Percentiles rank a stretch among this genome's conserved stretches.
Conservation (phyloP, 2,113 vertebrate genomes). For the Panthera tigris region DNA sequence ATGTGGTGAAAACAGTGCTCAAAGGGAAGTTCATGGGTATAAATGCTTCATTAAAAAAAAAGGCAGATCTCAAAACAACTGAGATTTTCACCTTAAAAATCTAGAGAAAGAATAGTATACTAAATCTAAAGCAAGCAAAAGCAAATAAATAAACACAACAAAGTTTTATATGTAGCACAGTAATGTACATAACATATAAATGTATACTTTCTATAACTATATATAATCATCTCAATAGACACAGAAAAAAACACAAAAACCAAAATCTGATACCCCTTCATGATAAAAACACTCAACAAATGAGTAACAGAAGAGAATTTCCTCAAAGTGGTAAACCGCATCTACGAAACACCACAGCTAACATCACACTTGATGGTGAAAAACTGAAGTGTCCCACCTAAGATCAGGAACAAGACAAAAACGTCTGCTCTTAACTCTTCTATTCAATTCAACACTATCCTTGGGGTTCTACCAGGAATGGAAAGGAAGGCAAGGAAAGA, state of each 20-base stretch:
- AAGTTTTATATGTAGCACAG: neutral
- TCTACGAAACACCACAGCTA: neutral
- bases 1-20: neutral
- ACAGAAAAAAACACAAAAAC: neutral
- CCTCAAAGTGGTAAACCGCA: neutral
- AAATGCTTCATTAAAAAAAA: neutral
- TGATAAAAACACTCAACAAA: neutral
- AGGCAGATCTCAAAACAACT: neutral
- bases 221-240: neutral
- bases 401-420: neutral
- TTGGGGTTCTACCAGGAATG: neutral
- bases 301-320: neutral
- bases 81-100: neutral
- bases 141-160: neutral
- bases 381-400: neutral
- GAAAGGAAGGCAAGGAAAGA: neutral
- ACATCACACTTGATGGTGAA: neutral
- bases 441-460: neutral
- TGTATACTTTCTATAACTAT: neutral
- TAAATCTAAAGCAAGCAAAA: slow-evolving; percentile 13
- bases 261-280: neutral
- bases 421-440: neutral
- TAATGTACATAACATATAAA: neutral
- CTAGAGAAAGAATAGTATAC: neutral
- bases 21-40: neutral